Evolutionary conservation across 2,888 invertebrate genomes (phyloP).

Genomic region (Corythucha ciliata): DNA sequence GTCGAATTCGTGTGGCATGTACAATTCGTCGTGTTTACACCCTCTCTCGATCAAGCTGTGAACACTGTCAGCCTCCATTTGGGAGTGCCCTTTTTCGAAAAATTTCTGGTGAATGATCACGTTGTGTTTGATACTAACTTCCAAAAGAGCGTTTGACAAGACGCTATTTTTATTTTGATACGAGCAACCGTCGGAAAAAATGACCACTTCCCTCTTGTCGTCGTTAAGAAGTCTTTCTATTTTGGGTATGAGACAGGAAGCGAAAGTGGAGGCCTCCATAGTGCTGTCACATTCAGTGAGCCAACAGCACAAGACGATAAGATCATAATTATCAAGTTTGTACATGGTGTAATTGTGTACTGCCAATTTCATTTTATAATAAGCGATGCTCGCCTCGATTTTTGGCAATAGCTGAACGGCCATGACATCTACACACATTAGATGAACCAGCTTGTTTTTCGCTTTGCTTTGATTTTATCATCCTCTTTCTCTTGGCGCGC

Average conservation of each 20-base stretch:
- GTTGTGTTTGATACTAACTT: background rate
- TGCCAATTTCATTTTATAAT: slow-evolving; percentile 2
- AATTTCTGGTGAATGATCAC: slow-evolving; percentile 11
- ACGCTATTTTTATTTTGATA: slow-evolving; percentile 13
- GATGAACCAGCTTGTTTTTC: background rate
- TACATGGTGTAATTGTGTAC: slow-evolving; percentile 12
- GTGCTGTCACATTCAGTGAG: background rate
- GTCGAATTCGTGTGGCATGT: slow-evolving; percentile 13
- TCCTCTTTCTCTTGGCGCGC: slow-evolving; percentile 11
- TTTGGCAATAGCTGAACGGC: slow-evolving; percentile 1
- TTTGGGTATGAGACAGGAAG: slow-evolving; percentile 6
- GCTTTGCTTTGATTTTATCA: slow-evolving; percentile 6
- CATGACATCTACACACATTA: background rate
- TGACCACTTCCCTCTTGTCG: background rate
- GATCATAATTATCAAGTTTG: background rate
- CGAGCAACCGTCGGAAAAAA: slow-evolving; percentile 13
- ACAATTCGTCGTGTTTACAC: background rate
- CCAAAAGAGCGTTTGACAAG: slow-evolving; percentile 9
- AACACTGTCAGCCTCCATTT: slow-evolving; percentile 18
- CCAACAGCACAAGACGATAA: slow-evolving; percentile 13
- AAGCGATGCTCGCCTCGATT: slow-evolving; percentile 1
- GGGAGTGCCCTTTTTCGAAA: slow-evolving; percentile 12
- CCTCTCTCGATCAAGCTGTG: slow-evolving; percentile 5
- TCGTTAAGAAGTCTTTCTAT: slow-evolving; percentile 2
- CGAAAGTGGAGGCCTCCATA: slow-evolving; percentile 16